phyloP scores from a whole-genome alignment of 2,888 invertebrate genomes.

The Serripes groenlandicus region DNA sequence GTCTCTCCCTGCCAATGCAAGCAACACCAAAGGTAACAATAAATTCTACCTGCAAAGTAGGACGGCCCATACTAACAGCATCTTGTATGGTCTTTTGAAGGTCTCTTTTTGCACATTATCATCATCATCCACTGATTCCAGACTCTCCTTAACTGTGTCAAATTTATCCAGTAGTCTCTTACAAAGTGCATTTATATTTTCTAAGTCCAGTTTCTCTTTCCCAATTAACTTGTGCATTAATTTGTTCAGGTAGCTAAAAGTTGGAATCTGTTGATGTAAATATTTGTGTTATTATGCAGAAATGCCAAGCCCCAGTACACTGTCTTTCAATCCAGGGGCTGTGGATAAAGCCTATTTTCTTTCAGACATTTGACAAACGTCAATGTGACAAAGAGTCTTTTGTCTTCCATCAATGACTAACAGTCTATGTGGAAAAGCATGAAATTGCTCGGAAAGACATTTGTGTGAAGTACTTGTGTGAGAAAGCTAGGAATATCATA shows the following conservation, averaged over 20 bases:
- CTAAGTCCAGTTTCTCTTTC: conserved; percentile 29
- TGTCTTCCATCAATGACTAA: too few relatives aligned
- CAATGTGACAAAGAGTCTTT: too few relatives aligned
- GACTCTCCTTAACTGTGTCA: conserved; percentile 42
- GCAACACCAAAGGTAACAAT: too few relatives aligned
- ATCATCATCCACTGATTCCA: conserved; percentile 22
- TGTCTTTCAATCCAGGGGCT: too few relatives aligned
- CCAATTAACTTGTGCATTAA: conserved; percentile 65
- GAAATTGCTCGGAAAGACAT: too few relatives aligned
- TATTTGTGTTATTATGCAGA: conserved; percentile 6
- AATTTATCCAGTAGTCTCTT: conserved; percentile 51
- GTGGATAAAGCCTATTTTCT: too few relatives aligned
- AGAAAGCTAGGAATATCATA: too few relatives aligned
- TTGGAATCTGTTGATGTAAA: conserved; percentile 64
- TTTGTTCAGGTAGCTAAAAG: conserved; percentile 66
- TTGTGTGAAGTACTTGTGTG: too few relatives aligned
- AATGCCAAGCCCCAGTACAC: neutral
- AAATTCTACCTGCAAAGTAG: conserved; percentile 82
- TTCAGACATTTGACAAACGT: too few relatives aligned
- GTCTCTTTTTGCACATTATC: conserved; percentile 30
- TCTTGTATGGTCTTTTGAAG: conserved; percentile 81
- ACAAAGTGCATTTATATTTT: conserved; percentile 43
- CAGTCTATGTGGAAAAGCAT: too few relatives aligned
- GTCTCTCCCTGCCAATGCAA: too few relatives aligned
- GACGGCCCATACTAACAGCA: conserved; percentile 83